phyloP scores from a whole-genome alignment of 2,888 invertebrate genomes.

The Trimorus sp. region DNA sequence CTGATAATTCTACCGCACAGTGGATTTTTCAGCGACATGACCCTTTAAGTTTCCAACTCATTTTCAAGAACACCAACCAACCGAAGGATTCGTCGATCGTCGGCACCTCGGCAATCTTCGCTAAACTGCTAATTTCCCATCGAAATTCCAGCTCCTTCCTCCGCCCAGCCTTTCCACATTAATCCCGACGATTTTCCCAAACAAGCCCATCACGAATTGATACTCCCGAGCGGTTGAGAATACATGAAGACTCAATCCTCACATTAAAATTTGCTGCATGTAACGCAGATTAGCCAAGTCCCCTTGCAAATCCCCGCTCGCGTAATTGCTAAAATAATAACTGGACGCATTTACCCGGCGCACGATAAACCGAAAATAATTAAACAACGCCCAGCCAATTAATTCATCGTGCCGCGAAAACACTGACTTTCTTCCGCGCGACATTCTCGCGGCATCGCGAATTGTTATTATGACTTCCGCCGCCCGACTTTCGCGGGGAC shows the following conservation, averaged over 20 bases:
- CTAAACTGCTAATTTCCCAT: no score
- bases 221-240: background rate
- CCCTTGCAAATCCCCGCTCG: slow-evolving; percentile 15
- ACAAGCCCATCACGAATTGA: slow-evolving; percentile 19
- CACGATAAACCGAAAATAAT: slow-evolving; percentile 22
- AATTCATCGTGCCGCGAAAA: background rate
- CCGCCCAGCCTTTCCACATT: no score
- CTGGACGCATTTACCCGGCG: slow-evolving; percentile 13
- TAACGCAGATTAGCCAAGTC: slow-evolving; percentile 34
- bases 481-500: no score
- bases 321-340: slow-evolving; percentile 39
- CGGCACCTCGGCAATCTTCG: no score
- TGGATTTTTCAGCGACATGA: no score
- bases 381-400: slow-evolving; percentile 10
- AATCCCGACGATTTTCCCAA: slow-evolving; percentile 1
- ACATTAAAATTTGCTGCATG: slow-evolving; percentile 24
- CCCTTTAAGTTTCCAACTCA: no score
- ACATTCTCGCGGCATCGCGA: no score
- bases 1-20: no score
- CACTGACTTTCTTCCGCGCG: background rate
- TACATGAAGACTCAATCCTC: slow-evolving; percentile 23
- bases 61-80: no score
- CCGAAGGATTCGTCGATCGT: no score
- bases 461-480: no score
- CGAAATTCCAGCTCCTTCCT: no score